These are phyloP conservation scores for Yasuhikotakia modesta DNA, from an alignment of 2,797 vertebrate genomes.

Conservation along the genomic window DNA sequence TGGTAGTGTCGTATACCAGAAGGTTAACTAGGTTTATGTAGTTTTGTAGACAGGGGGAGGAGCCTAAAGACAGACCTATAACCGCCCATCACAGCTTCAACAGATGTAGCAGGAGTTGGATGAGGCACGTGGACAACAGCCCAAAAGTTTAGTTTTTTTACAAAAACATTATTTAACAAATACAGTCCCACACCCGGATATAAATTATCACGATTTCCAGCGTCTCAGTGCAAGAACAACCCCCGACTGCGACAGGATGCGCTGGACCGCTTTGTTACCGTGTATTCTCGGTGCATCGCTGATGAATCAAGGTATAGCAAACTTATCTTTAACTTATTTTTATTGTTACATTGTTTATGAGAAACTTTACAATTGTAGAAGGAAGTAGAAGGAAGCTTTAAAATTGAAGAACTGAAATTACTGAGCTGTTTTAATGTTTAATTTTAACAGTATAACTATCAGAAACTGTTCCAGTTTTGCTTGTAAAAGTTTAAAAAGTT, in stretches of 20 bases:
- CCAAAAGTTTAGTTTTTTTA: slow-evolving; percentile 44
- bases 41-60: slow-evolving; percentile 10
- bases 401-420: background rate
- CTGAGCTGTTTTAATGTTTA: background rate
- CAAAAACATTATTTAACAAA: background rate
- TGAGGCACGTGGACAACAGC: slow-evolving; percentile 43
- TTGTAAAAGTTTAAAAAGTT: too few relatives aligned
- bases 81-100: slow-evolving; percentile 11
- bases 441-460: background rate
- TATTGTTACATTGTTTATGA: background rate
- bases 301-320: slow-evolving; percentile 53
- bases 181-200: slow-evolving; percentile 33
- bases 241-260: slow-evolving; percentile 42
- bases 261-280: slow-evolving; percentile 17
- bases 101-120: slow-evolving; percentile 16
- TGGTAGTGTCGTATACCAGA: background rate
- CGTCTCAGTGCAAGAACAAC: background rate
- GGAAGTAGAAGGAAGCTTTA: too few relatives aligned
- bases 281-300: slow-evolving; percentile 41
- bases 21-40: background rate
- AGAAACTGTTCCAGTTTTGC: background rate
- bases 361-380: background rate
- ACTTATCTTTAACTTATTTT: background rate
- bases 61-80: slow-evolving; percentile 17
- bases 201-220: background rate